A percentile compares a stretch with the other conserved stretches of the same genome.
Conservation (phyloP, 2,797 vertebrate genomes). For the Antennarius maculatus region DNA sequence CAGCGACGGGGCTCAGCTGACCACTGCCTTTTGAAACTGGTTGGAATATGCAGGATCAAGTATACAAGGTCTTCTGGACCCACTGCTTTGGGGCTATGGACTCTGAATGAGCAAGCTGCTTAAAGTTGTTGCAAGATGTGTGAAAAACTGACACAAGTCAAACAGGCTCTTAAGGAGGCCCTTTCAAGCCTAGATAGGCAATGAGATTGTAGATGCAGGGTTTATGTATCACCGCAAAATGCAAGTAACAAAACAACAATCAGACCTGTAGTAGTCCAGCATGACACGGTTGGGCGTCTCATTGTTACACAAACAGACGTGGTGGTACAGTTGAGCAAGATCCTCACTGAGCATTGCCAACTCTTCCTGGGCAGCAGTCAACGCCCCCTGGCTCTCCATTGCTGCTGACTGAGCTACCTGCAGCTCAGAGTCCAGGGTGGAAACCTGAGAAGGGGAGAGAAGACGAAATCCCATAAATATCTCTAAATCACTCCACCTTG, state of each 20-base stretch:
- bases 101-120: not conserved
- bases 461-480: too few species aligned
- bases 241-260: not conserved
- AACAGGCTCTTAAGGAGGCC: not conserved
- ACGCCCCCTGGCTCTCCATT: conserved; percentile 47
- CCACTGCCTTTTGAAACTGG: too few species aligned
- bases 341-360: conserved; percentile 65
- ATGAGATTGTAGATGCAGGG: not conserved
- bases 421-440: conserved; percentile 85
- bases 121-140: not conserved
- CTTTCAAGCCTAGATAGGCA: not conserved
- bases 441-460: conserved; percentile 41
- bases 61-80: not conserved
- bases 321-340: conserved; percentile 95
- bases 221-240: not conserved
- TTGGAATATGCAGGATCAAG: too few species aligned
- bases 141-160: not conserved
- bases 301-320: conserved; percentile 96
- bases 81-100: not conserved
- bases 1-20: too few species aligned
- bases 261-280: conserved; percentile 92
- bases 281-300: conserved; percentile 96
- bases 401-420: conserved; percentile 82
- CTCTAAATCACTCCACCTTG: not conserved
- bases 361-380: too few species aligned